These are phyloP conservation scores for Abrostola tripartita DNA, from an alignment of 2,888 invertebrate genomes.

Conservation along the genomic window DNA sequence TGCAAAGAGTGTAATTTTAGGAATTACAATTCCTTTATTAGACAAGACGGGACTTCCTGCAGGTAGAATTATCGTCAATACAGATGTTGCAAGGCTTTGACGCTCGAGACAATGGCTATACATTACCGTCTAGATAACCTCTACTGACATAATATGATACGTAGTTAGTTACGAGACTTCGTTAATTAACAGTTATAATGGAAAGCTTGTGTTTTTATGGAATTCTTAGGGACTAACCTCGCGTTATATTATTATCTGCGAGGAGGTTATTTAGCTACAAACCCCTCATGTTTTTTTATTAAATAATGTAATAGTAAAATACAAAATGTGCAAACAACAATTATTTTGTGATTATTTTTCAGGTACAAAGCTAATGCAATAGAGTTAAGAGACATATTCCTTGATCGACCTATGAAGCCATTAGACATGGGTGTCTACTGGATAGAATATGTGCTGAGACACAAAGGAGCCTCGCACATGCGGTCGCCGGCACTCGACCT, in stretches of 20 bases:
- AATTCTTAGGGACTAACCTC: no score
- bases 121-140: constrained; percentile 44
- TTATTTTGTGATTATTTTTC: constrained; percentile 55
- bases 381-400: constrained; percentile 83
- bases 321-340: no score
- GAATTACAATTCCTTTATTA: no score
- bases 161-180: constrained; percentile 24
- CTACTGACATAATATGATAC: constrained; percentile 44
- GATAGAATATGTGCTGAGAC: constrained; percentile 90
- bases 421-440: constrained; percentile 90
- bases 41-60: no score
- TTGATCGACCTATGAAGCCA: constrained; percentile 88
- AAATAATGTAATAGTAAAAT: no score
- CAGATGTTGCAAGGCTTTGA: constrained; percentile 9
- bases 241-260: no score
- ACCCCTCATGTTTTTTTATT: no score
- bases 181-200: constrained; percentile 23
- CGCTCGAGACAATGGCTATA: constrained; percentile 24
- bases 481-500: constrained; percentile 85
- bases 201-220: no score
- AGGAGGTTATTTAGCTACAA: no score
- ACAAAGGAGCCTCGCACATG: constrained; percentile 86
- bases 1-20: no score
- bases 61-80: no score
- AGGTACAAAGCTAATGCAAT: constrained; percentile 87